phyloP scores from a whole-genome alignment of 1,140 invertebrate species.

The Calliopsis andreniformis region DNA sequence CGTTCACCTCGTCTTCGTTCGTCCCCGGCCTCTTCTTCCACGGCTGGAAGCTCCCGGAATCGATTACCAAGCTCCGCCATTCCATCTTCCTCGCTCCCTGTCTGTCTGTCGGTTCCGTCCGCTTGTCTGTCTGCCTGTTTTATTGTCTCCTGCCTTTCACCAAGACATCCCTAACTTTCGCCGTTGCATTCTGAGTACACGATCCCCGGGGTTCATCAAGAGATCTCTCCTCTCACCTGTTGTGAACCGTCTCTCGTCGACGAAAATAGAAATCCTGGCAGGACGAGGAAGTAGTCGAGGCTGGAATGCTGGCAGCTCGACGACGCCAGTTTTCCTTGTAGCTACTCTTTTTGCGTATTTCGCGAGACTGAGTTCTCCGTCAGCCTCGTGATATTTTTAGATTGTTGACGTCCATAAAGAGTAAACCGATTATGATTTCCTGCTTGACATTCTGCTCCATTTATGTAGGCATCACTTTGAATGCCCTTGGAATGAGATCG shows the following conservation, averaged over 20 bases:
- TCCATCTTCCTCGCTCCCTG: constrained; percentile 8
- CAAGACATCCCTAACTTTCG: constrained; percentile 33
- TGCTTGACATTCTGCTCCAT: neutral
- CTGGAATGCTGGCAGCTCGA: neutral
- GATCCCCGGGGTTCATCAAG: constrained; percentile 38
- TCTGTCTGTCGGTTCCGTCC: constrained; percentile 14
- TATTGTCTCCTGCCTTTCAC: constrained; percentile 27
- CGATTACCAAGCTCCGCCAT: constrained; percentile 49
- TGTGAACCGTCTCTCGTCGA: constrained; percentile 14
- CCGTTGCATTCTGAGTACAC: constrained; percentile 31
- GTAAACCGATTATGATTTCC: neutral
- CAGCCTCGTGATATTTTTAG: constrained; percentile 17
- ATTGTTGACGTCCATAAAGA: neutral
- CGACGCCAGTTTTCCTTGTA: neutral
- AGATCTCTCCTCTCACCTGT: constrained; percentile 35
- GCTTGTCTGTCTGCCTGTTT: constrained; percentile 20
- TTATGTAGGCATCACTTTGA: no score
- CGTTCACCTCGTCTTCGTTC: constrained; percentile 34
- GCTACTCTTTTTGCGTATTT: neutral
- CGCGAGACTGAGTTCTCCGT: neutral
- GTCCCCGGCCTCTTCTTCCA: constrained; percentile 9
- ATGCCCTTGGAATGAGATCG: no score
- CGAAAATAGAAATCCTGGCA: constrained; percentile 19
- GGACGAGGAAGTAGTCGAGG: neutral
- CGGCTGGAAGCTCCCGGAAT: constrained; percentile 31